A percentile compares a stretch with the other conserved stretches of the same genome.
Evolutionary conservation across 2,888 invertebrate genomes (phyloP).

Genomic region (Sarcophaga subvicina): DNA sequence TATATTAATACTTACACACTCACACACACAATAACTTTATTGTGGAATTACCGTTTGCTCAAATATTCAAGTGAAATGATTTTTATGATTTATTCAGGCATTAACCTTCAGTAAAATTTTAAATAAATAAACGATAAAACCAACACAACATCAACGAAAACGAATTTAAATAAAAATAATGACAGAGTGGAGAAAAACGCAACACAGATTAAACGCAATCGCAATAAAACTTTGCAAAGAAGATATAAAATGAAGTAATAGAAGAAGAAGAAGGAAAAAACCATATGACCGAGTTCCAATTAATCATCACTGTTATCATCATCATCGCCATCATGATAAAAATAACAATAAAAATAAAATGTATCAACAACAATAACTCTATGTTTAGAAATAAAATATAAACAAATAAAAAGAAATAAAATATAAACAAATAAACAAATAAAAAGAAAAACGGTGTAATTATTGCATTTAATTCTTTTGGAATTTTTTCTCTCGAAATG

Average conservation of each 20-base stretch:
- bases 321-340: not conserved
- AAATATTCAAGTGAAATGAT: not conserved
- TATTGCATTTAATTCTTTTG: not conserved
- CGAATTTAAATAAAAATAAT: constrained; percentile 10
- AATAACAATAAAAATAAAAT: not conserved
- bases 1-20: not conserved
- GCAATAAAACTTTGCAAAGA: constrained; percentile 2
- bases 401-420: constrained; percentile 4
- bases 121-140: constrained; percentile 27
- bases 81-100: constrained; percentile 33
- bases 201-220: constrained; percentile 11
- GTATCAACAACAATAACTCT: too few species aligned
- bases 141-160: not conserved
- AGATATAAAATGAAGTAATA: not conserved
- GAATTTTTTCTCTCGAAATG: too few species aligned
- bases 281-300: constrained; percentile 56
- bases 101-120: constrained; percentile 48
- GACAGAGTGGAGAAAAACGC: constrained; percentile 11
- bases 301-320: constrained; percentile 44
- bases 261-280: constrained; percentile 23
- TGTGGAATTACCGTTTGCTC: too few species aligned
- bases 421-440: constrained; percentile 21
- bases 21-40: too few species aligned
- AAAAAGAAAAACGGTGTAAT: not conserved
- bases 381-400: constrained; percentile 10